Base-by-base conservation (phyloP, 2,113 vertebrate species). In the Bucco capensis region DNA sequence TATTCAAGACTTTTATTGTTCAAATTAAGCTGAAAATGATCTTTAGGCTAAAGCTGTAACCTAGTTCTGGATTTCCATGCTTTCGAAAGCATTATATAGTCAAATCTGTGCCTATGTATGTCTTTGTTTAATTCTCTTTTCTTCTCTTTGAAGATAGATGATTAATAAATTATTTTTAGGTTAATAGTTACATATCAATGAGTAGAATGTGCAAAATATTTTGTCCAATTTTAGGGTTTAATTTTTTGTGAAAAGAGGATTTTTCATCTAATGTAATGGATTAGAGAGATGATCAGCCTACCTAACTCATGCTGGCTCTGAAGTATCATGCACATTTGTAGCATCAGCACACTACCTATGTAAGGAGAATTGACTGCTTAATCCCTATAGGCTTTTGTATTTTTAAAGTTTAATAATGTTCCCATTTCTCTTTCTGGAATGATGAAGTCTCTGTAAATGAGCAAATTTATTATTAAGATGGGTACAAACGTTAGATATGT, bases 1-100 rank as follows among this genome's bases (percentile, higher is more conserved):
- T 88, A 51, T 91, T 94, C 62, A 79, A 89, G 12, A 85, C 85
- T 83, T 79, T 69, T 74, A 83, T 92, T 93, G 79, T 93, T 92
- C 78, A 73, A 35, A 83, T 54, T 92, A 93, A 95, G 75, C 81
- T 91, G 87, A 85, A 94, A 83, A 88, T 76, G 11, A 79, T 86
- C 40, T 53, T 70, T 51, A 61, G 86, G 74, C 72, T 92, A 85
- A 95, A 93, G 67, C 64, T 72, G 67, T 89, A 75, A 51, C 67
- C 77, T 70, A 85, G 21, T 88, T 88, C 64, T 83, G 51, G 25
- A 56, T 80, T 89, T 93, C 31, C n/a, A 9, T 24, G 30, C 78
- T 80, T 88, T 79, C 31, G 49, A 84, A 82, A 84, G 22, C n/a
- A 50, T 84, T 89, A 3, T 56, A 46, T 70, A 86, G 83, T 40